Evolutionary conservation across 2,113 vertebrate genomes (phyloP).

Genomic region (Uropsilus gracilis): DNA sequence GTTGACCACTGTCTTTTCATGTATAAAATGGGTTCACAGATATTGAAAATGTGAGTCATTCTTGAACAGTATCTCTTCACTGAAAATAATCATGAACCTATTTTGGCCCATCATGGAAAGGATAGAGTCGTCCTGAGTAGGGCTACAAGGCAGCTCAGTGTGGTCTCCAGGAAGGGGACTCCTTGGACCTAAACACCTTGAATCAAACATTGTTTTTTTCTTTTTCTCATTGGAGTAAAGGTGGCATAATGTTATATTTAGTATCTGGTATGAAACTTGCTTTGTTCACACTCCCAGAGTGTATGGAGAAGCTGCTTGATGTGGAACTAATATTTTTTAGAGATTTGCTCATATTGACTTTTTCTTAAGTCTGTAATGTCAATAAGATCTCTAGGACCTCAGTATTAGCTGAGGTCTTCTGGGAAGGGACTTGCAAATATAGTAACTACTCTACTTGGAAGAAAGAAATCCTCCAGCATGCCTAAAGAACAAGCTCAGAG

Average conservation of each 20-base stretch:
- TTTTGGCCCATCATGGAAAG: background rate
- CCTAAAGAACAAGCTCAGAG: background rate
- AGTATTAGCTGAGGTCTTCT: background rate
- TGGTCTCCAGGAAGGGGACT: background rate
- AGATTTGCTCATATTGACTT: background rate
- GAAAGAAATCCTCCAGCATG: background rate
- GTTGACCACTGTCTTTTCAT: background rate
- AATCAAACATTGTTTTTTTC: background rate
- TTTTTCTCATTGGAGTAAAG: no score
- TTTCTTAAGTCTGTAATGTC: background rate
- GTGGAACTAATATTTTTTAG: background rate
- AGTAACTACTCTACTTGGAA: background rate
- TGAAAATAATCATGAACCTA: background rate
- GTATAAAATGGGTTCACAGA: background rate
- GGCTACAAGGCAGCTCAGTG: background rate
- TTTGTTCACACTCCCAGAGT: no score
- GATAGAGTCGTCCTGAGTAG: background rate
- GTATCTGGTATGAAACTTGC: no score
- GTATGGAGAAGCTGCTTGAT: no score
- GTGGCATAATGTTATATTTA: no score
- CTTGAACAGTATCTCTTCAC: background rate
- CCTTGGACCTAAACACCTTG: background rate
- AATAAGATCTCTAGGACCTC: background rate
- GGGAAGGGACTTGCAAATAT: background rate
- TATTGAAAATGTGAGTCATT: background rate